phyloP scores from a whole-genome alignment of 1,140 invertebrate species.

The Caenorhabditis tropicalis region DNA sequence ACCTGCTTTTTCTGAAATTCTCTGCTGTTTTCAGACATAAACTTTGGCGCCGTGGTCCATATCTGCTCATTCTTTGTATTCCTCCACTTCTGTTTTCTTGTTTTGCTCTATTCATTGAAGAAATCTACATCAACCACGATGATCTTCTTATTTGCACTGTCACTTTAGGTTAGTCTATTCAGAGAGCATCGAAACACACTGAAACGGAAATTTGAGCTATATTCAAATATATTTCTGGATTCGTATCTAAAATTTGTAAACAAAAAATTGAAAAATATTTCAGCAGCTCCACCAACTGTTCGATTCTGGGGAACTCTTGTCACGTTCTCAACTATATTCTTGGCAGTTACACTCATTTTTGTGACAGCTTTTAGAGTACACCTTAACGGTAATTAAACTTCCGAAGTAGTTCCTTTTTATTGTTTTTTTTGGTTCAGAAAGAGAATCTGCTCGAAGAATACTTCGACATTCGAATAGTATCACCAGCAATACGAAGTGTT shows the following conservation, averaged over 20 bases:
- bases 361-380: neutral
- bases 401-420: too few relatives aligned
- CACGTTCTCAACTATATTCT: conserved; percentile 6
- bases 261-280: neutral
- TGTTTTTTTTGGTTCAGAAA: too few relatives aligned
- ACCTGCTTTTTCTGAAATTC: too few relatives aligned
- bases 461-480: neutral
- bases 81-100: neutral
- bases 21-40: conserved; percentile 38
- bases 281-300: neutral
- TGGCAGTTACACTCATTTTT: neutral
- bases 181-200: neutral
- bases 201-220: neutral
- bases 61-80: neutral
- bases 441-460: neutral
- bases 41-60: conserved; percentile 1
- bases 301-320: conserved; percentile 16
- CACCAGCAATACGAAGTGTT: neutral
- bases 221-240: neutral
- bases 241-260: neutral
- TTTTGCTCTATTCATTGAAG: conserved; percentile 16
- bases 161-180: neutral
- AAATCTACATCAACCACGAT: conserved; percentile 4
- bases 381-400: neutral
- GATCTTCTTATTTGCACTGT: conserved; percentile 5